These are phyloP conservation scores for Pararge aegeria DNA, from an alignment of 1,140 invertebrate genomes.

Conservation along the genomic window DNA sequence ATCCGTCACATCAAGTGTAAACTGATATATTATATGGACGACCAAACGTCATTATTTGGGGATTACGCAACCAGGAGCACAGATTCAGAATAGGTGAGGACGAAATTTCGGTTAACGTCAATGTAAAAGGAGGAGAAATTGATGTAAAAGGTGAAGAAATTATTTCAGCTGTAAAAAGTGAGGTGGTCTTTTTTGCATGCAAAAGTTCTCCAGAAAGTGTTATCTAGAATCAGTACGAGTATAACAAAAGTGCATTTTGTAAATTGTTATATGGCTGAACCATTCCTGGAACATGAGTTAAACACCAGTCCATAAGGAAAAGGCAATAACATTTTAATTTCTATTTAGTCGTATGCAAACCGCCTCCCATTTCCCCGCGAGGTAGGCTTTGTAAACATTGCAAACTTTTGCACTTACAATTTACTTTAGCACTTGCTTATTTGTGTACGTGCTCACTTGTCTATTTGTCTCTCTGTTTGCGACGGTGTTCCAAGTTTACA, in stretches of 20 bases:
- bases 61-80: no score
- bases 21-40: no score
- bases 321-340: conserved; percentile 32
- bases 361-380: conserved; percentile 29
- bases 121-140: no score
- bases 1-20: no score
- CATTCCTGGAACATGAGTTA: conserved; percentile 8
- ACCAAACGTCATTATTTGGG: no score
- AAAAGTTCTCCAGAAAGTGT: background rate
- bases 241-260: no score
- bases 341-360: conserved; percentile 33
- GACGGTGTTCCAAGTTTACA: conserved; percentile 7
- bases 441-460: conserved; percentile 36
- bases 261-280: background rate
- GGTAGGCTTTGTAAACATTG: conserved; percentile 32
- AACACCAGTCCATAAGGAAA: conserved; percentile 23
- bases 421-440: conserved; percentile 47
- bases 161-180: no score
- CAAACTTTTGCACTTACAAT: conserved; percentile 43
- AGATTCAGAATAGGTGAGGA: no score
- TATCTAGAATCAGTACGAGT: no score
- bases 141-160: no score
- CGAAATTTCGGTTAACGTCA: no score
- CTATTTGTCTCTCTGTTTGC: conserved; percentile 35
- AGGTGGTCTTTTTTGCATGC: no score